Evolutionary conservation across 2,113 vertebrate species (phyloP).

Genomic region (Corythoichthys intestinalis): DNA sequence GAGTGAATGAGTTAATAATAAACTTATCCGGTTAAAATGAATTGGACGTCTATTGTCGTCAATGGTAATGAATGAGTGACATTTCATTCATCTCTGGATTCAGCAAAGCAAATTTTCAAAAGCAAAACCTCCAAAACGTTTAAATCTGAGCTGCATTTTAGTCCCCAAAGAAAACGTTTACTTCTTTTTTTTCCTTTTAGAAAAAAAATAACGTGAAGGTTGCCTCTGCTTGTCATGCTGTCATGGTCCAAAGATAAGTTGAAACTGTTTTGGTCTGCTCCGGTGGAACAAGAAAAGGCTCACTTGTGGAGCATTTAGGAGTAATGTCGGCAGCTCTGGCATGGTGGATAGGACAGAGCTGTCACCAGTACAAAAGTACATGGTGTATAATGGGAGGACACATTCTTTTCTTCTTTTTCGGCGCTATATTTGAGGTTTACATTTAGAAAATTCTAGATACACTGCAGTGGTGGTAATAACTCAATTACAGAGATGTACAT

Average conservation of each 20-base stretch:
- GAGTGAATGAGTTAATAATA: too few species aligned
- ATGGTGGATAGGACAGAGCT: constrained; percentile 19
- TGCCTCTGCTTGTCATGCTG: constrained; percentile 22
- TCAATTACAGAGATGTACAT: constrained; percentile 41
- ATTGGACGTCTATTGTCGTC: too few species aligned
- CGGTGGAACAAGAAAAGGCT: constrained; percentile 20
- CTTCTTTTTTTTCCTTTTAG: not conserved
- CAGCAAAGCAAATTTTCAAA: not conserved
- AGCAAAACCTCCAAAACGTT: not conserved
- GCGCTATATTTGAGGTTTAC: not conserved
- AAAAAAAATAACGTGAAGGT: not conserved
- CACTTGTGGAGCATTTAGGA: constrained; percentile 14
- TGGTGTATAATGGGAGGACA: constrained; percentile 6
- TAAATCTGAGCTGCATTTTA: not conserved
- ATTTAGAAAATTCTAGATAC: not conserved
- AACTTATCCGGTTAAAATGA: too few species aligned
- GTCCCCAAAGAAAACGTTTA: not conserved
- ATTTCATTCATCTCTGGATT: too few species aligned
- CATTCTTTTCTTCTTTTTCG: too few species aligned
- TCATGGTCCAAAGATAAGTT: constrained; percentile 21
- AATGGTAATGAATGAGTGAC: too few species aligned
- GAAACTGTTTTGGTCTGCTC: constrained; percentile 18
- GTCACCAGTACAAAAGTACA: constrained; percentile 21
- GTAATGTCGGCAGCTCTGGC: constrained; percentile 27
- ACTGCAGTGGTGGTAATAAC: constrained; percentile 35